Conservation (phyloP, 2,888 invertebrate species). For the Polydrusus pterygomalis region DNA sequence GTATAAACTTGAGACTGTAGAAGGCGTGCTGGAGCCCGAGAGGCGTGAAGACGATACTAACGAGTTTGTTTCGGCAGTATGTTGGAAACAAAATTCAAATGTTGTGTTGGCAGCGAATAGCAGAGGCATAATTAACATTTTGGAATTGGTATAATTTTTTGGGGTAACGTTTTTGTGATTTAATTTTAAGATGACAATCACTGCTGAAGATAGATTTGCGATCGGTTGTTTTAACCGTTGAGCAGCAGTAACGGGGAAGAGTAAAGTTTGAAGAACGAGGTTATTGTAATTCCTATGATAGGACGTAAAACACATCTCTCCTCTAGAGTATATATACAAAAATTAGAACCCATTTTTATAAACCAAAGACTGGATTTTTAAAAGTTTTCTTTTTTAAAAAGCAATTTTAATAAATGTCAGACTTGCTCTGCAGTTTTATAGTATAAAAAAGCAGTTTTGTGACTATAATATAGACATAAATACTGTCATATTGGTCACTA, state of each 20-base stretch:
- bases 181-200: slow-evolving; percentile 39
- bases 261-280: not conserved
- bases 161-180: slow-evolving; percentile 4
- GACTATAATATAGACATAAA: no score
- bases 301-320: no score
- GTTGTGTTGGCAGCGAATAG: slow-evolving; percentile 95
- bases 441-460: no score
- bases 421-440: no score
- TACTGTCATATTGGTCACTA: no score
- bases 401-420: no score
- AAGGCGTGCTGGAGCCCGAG: slow-evolving; percentile 84
- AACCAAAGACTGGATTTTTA: slow-evolving; percentile 3
- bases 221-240: not conserved
- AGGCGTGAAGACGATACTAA: slow-evolving; percentile 89
- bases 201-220: slow-evolving; percentile 20
- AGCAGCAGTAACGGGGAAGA: not conserved
- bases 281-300: slow-evolving; percentile 4
- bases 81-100: slow-evolving; percentile 90
- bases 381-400: not conserved
- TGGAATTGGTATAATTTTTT: slow-evolving; percentile 79
- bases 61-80: slow-evolving; percentile 96
- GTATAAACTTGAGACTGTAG: slow-evolving; percentile 89
- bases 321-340: no score
- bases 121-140: slow-evolving; percentile 93
- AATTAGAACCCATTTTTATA: no score